These are phyloP conservation scores for Cephalopholis sonnerati DNA, from an alignment of 2,113 vertebrate genomes.

Conservation along the genomic window DNA sequence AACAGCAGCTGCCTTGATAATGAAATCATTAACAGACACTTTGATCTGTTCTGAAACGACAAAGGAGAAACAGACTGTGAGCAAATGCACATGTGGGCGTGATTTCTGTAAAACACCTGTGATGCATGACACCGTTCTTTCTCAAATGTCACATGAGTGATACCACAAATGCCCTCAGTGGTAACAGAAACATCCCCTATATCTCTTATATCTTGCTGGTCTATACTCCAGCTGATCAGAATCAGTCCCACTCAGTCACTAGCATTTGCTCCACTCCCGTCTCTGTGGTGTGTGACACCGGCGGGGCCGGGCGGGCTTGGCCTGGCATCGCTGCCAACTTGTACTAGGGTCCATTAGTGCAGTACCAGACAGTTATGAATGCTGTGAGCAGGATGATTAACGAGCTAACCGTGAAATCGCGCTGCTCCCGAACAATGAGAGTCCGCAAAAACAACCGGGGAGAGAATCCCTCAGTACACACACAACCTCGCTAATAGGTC, in stretches of 20 bases:
- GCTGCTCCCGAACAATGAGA: slow-evolving; percentile 76
- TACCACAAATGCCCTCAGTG: neutral
- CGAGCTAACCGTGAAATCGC: slow-evolving; percentile 79
- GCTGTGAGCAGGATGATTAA: slow-evolving; percentile 75
- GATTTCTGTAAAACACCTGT: neutral
- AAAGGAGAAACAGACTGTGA: slow-evolving; percentile 49
- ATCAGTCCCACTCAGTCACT: neutral
- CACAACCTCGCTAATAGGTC: slow-evolving; percentile 70
- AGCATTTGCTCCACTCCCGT: neutral
- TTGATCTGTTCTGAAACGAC: slow-evolving; percentile 90
- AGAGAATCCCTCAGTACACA: slow-evolving; percentile 60
- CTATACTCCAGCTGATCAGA: slow-evolving; percentile 9
- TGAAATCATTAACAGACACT: slow-evolving; percentile 98
- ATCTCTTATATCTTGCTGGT: neutral
- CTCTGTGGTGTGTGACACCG: slow-evolving; percentile 10
- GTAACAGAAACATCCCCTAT: neutral
- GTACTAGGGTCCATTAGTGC: slow-evolving; percentile 57
- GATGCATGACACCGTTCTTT: neutral
- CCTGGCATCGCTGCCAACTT: slow-evolving; percentile 51
- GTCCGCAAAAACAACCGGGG: slow-evolving; percentile 67
- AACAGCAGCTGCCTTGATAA: slow-evolving; percentile 95
- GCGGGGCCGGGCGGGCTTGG: slow-evolving; percentile 17
- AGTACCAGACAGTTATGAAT: slow-evolving; percentile 73
- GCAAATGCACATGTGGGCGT: neutral
- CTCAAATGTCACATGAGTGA: neutral